Evolutionary conservation across 2,888 invertebrate species (phyloP).

Genomic region (Sphinx pinastri): DNA sequence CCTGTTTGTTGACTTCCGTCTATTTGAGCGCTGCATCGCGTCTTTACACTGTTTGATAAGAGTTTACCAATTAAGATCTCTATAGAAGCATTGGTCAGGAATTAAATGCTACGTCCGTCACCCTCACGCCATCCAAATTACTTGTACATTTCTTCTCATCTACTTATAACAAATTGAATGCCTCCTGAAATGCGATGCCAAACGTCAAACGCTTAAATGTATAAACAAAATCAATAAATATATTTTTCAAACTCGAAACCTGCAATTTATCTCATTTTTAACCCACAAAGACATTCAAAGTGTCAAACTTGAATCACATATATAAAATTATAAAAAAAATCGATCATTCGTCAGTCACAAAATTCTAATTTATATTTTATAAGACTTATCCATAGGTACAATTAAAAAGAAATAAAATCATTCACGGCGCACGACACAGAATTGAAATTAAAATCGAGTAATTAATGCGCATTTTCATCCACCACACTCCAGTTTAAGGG

Average conservation of each 20-base stretch:
- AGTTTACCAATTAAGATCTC: no score
- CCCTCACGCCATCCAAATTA: not conserved
- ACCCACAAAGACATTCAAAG: not conserved
- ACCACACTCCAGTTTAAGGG: no score
- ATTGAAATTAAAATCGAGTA: no score
- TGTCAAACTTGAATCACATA: not conserved
- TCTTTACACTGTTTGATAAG: no score
- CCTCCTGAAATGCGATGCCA: not conserved
- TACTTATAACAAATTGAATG: constrained; percentile 9
- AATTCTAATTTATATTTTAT: not conserved
- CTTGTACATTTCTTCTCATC: not conserved
- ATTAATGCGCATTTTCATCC: no score
- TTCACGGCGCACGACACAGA: no score
- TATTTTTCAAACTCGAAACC: no score
- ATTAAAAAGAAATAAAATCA: no score
- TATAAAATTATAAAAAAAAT: not conserved
- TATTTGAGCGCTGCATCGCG: no score
- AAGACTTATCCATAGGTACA: not conserved
- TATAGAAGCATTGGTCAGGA: no score
- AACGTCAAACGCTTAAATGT: not conserved
- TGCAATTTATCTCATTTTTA: not conserved
- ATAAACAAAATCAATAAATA: not conserved
- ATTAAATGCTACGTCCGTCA: not conserved
- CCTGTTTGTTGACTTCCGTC: no score
- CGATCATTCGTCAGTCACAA: not conserved